phyloP scores from a whole-genome alignment of 2,797 vertebrate species.

The Phalanger gymnotis region DNA sequence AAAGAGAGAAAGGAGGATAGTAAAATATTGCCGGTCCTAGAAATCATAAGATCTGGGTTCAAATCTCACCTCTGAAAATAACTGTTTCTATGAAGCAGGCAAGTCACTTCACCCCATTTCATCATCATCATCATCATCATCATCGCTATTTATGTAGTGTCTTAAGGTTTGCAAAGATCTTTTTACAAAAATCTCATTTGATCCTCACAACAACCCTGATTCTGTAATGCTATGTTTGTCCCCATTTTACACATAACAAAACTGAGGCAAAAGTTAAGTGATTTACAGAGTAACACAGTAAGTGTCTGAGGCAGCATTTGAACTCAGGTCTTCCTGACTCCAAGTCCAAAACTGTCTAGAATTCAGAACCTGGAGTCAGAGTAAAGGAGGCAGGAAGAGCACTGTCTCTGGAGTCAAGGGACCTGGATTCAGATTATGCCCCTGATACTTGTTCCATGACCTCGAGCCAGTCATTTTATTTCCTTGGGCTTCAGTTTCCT shows the following conservation, averaged over 20 bases:
- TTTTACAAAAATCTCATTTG: not conserved
- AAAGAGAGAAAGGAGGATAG: not conserved
- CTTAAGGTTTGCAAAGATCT: not conserved
- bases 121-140: not conserved
- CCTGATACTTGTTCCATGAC: not conserved
- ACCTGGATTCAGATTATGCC: not conserved
- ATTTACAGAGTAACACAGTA: not conserved
- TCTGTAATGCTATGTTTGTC: not conserved
- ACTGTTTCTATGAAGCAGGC: not conserved
- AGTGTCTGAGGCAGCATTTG: not conserved
- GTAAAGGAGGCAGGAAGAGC: not conserved
- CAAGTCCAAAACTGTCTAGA: not conserved
- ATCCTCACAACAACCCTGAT: not conserved
- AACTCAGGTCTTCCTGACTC: not conserved
- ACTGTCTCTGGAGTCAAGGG: not conserved
- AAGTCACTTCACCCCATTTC: not conserved
- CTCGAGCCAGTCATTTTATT: not conserved
- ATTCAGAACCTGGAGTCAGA: not conserved
- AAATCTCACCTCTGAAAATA: not conserved
- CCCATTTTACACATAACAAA: not conserved
- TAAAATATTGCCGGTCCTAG: not conserved
- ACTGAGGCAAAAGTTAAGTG: not conserved
- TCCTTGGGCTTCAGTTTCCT: not conserved
- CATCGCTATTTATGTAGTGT: too few relatives aligned
- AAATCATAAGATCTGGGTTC: not conserved